A percentile compares a stretch with the other conserved stretches of the same genome.
These are phyloP conservation scores for Tachystola acroxantha DNA, from an alignment of 2,888 invertebrate species.

Conservation along the genomic window DNA sequence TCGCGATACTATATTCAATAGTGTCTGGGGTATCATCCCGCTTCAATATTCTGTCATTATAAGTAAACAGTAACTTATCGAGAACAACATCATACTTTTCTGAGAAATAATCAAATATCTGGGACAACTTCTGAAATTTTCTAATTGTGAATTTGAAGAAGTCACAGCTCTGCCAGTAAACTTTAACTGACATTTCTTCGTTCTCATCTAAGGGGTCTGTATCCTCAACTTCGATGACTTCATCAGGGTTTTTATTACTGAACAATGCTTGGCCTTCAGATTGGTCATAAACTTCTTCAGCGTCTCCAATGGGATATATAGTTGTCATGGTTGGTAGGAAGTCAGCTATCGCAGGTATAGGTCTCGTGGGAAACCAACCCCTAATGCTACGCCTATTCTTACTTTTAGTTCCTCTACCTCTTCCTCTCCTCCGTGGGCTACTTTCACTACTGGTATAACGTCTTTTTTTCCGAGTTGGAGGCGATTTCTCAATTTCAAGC, in stretches of 20 bases:
- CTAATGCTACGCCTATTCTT: slow-evolving; percentile 3
- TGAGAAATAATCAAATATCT: slow-evolving; percentile 56
- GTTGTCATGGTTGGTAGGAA: slow-evolving; percentile 18
- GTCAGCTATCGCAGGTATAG: not conserved
- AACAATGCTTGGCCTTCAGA: slow-evolving; percentile 43
- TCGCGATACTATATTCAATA: slow-evolving; percentile 55
- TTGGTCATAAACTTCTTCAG: slow-evolving; percentile 51
- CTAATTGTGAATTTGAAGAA: slow-evolving; percentile 54
- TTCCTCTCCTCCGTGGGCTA: slow-evolving; percentile 9
- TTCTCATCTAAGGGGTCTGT: slow-evolving; percentile 44
- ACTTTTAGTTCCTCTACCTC: slow-evolving; percentile 2
- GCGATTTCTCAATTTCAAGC: not conserved
- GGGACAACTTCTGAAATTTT: slow-evolving; percentile 51
- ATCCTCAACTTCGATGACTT: slow-evolving; percentile 28
- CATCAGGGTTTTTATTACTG: slow-evolving; percentile 12
- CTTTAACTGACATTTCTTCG: slow-evolving; percentile 64
- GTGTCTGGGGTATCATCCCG: slow-evolving; percentile 58
- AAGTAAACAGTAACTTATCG: slow-evolving; percentile 54
- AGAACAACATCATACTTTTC: slow-evolving; percentile 41
- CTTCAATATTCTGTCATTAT: slow-evolving; percentile 52
- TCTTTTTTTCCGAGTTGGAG: not conserved
- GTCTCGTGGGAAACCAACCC: slow-evolving; percentile 14
- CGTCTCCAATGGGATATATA: slow-evolving; percentile 50
- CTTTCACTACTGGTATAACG: not conserved
- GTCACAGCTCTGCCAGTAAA: slow-evolving; percentile 63